Base-by-base conservation (phyloP, 2,888 invertebrate species). In the Scaptomyza cyrtandrae region DNA sequence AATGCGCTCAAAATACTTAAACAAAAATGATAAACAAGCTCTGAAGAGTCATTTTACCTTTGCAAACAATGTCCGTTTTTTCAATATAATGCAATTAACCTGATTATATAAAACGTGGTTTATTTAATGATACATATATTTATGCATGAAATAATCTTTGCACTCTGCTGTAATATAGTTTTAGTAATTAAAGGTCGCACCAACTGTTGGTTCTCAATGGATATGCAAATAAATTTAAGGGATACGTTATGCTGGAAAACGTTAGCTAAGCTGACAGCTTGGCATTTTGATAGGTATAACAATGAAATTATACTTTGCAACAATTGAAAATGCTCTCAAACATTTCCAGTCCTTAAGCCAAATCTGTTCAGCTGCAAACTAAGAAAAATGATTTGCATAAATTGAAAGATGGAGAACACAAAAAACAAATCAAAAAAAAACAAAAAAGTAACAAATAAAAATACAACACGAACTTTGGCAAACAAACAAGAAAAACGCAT, bases 401-500 rank as follows among this genome's bases (percentile, higher is more conserved):
- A 31, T 57, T 49, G 33, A 62, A 54, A 56, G 6, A 29, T 10
- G 16, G 3, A 10, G 10, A 16, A 10, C 33, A 9, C 7, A 31
- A 31, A 31, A n/a, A n/a, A n/a, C n/a, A n/a, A n/a, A n/a, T n/a
- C n/a, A n/a, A n/a, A n/a, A n/a, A 33, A 33, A 33, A 33, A 33
- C 33, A 33, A 29, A 39, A 39, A 14, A 41, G 16, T 16, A 10
- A 41, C 3, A 41, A 33, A 9, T 10, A 4, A 16, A 41, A 41
- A 41, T 16, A 16, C 16, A 41, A 16, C 13, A 6, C n/a, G 19
- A 9, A 16, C 31, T 27, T 6, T 13, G 33, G 10, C 19, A 10
- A 50, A 19, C n/a, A 65, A 65, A 76, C 78, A 74, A 49, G 70
- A 52, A 58, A 78, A 66, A 52, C 48, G 37, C 70, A 76, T 75